Evolutionary conservation across 2,113 vertebrate species (phyloP), one percentile per base, ranked within the genome.

Genomic region (Nycticebus coucang): DNA sequence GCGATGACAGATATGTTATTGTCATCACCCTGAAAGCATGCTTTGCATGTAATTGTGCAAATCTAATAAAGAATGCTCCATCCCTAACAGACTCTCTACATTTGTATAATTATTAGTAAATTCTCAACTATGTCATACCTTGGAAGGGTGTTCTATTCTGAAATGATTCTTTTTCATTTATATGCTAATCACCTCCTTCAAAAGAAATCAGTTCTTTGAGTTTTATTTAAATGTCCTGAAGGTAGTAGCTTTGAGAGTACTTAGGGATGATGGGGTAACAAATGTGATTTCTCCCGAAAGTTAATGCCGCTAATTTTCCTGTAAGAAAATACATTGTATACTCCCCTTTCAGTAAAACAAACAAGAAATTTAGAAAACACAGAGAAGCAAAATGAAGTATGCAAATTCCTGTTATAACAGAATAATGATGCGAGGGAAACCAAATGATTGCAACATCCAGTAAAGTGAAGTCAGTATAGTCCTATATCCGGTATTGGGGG

Each of bases 341-440:
- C 92, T 97, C 91, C 89, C 92, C 97, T 96, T 98, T 95, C 75
- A 97, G 96, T 77, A 98, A 95, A 66, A 81, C 94, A 97, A 98
- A 98, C 97, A 95, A 96, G 89, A 95, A 98, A 97, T 98, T 98
- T 97, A 97, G 97, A 97, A 98, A 98, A 98, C 97, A 98, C 78
- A 94, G 95, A 90, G 94, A 93, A 97, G 92, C 92, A 98, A 92
- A 98, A 98, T 98, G 97, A 97, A 75, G 53, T 97, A 98, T 98
- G 98, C 96, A 98, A 98, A 98, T 98, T 93, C 94, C 85, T 97
- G 87, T 97, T 97, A 97, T 96, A 98, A 96, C 77, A 98, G 94
- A 96, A 96, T 97, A 98, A 95, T 97, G 97, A 97, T 99, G 98
- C 97, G 98, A 98, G 98, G 98, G 97, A 98, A 99, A 98, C 96